These are phyloP conservation scores for Antheraea pernyi DNA, from an alignment of 1,140 invertebrate genomes.

Conservation along the genomic window DNA sequence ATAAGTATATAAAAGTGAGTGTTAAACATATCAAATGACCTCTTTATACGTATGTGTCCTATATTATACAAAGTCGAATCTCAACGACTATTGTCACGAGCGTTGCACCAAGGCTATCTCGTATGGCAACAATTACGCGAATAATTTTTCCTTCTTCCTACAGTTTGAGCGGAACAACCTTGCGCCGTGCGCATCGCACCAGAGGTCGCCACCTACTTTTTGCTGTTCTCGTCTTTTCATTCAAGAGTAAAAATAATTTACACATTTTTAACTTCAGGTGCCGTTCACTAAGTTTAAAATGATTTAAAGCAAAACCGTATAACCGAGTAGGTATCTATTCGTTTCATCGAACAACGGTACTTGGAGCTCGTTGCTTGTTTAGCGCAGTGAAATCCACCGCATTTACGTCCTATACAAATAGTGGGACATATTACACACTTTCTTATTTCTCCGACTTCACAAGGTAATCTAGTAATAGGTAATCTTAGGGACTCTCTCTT, in stretches of 20 bases:
- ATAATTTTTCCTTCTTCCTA: slow-evolving; percentile 67
- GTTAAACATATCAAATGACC: background rate
- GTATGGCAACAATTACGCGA: slow-evolving; percentile 47
- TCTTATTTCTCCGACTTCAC: slow-evolving; percentile 47
- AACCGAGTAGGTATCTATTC: background rate
- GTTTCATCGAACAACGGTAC: slow-evolving; percentile 12
- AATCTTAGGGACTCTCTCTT: slow-evolving; percentile 63
- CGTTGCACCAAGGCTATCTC: slow-evolving; percentile 37
- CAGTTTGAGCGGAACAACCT: slow-evolving; percentile 53
- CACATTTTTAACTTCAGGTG: background rate
- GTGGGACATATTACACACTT: slow-evolving; percentile 38
- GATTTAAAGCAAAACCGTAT: background rate
- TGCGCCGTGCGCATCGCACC: slow-evolving; percentile 53
- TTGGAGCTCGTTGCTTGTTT: slow-evolving; percentile 13
- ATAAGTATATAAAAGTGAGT: background rate
- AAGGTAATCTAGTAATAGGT: slow-evolving; percentile 61
- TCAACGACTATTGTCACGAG: slow-evolving; percentile 39
- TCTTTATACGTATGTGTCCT: background rate
- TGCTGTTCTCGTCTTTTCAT: slow-evolving; percentile 25
- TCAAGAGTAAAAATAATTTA: slow-evolving; percentile 15
- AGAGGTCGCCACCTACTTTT: slow-evolving; percentile 49
- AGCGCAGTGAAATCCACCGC: slow-evolving; percentile 26
- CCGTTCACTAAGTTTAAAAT: background rate
- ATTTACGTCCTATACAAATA: slow-evolving; percentile 30
- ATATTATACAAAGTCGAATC: slow-evolving; percentile 19